Evolutionary conservation across 2,797 vertebrate species (phyloP).

Genomic region (Parotocinclus haroldoi): DNA sequence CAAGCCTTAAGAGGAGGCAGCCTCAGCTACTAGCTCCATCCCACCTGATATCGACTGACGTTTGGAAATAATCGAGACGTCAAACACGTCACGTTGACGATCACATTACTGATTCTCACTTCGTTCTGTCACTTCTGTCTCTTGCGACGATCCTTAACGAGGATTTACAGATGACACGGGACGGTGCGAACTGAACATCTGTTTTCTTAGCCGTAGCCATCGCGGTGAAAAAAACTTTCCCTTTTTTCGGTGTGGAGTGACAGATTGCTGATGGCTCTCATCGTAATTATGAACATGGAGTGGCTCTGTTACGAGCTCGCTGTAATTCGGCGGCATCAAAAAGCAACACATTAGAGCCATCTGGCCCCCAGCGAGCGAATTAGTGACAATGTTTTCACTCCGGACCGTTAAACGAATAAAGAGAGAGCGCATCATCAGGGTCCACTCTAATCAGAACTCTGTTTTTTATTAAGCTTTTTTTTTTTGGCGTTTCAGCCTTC

Average conservation of each 20-base stretch:
- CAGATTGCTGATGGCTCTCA: conserved; percentile 22
- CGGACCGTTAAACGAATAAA: conserved; percentile 14
- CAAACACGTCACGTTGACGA: too few species aligned
- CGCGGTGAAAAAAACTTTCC: conserved; percentile 9
- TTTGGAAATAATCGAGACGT: too few species aligned
- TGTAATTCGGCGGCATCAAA: conserved; percentile 27
- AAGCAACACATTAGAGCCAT: conserved; percentile 33
- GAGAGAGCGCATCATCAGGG: not conserved
- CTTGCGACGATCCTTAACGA: not conserved
- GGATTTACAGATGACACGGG: conserved; percentile 20
- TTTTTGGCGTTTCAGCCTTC: too few species aligned
- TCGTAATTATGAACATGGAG: conserved; percentile 19
- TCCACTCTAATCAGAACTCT: too few species aligned
- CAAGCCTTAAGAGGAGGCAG: too few species aligned
- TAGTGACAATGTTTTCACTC: conserved; percentile 9
- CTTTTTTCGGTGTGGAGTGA: conserved; percentile 1
- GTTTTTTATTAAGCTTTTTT: too few species aligned
- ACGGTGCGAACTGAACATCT: conserved; percentile 26
- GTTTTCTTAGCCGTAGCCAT: conserved; percentile 10
- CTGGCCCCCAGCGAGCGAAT: conserved; percentile 6
- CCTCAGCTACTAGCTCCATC: too few species aligned
- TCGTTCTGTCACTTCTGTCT: not conserved
- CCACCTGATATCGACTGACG: too few species aligned
- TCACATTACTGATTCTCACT: too few species aligned
- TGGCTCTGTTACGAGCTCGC: conserved; percentile 3